phyloP scores from a whole-genome alignment of 2,113 vertebrate species.

The Crypturellus undulatus region DNA sequence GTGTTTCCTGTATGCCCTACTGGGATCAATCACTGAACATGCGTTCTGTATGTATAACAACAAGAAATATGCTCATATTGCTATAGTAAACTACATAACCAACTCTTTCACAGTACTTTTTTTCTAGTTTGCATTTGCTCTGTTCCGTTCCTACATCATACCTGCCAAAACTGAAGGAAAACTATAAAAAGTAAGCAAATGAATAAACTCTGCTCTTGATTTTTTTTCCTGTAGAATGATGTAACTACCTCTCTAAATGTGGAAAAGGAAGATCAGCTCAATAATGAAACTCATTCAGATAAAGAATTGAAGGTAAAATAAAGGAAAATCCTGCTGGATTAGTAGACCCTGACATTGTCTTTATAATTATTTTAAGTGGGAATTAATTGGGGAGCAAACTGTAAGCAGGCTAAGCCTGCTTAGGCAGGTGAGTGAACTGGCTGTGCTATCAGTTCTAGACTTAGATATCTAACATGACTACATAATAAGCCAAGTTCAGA shows the following conservation, averaged over 20 bases:
- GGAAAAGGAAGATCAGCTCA: slow-evolving; percentile 57
- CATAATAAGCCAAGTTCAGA: not conserved
- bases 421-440: not conserved
- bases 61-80: not conserved
- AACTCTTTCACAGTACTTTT: not conserved
- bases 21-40: not conserved
- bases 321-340: not conserved
- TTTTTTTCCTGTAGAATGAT: slow-evolving; percentile 52
- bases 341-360: not conserved
- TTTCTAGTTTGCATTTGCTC: not conserved
- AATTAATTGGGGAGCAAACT: not conserved
- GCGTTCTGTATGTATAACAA: not conserved
- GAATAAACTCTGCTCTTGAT: not conserved
- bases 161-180: not conserved
- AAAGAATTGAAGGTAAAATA: slow-evolving; percentile 61
- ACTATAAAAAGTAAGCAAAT: not conserved
- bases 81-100: not conserved
- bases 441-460: not conserved
- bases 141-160: not conserved
- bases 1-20: not conserved
- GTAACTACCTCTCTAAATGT: slow-evolving; percentile 66
- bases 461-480: not conserved
- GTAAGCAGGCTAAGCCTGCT: not conserved
- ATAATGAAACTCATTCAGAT: slow-evolving; percentile 57
- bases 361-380: not conserved